These are phyloP conservation scores for Anthopleura xanthogrammica DNA, from an alignment of 92 coral and sea anemone species.

Conservation along the genomic window DNA sequence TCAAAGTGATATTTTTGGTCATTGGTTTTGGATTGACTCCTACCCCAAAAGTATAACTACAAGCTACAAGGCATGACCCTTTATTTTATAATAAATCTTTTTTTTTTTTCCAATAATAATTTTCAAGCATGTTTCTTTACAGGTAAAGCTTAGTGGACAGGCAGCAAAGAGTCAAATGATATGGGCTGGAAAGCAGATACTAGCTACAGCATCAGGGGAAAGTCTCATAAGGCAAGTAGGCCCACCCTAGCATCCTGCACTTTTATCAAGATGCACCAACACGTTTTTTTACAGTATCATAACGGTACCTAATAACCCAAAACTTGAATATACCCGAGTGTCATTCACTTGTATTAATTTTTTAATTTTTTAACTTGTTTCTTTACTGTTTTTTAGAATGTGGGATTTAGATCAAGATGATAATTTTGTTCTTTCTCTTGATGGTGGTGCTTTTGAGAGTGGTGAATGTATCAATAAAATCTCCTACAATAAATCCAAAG, in stretches of 20 bases:
- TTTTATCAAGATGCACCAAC: no score
- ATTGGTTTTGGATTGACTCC: no score
- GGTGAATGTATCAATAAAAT: slow-evolving; percentile 90
- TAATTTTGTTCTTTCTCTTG: slow-evolving; percentile 82
- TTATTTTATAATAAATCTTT: no score
- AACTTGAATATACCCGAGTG: no score
- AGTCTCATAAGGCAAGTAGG: slow-evolving; percentile 72
- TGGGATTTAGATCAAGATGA: slow-evolving; percentile 91
- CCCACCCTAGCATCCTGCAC: no score
- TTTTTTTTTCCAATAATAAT: neutral
- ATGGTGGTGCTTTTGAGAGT: slow-evolving; percentile 77
- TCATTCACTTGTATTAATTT: neutral
- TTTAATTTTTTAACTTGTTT: neutral
- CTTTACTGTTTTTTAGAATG: slow-evolving; percentile 52
- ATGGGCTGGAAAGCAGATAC: slow-evolving; percentile 94
- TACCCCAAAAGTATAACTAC: no score
- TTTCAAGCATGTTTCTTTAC: neutral
- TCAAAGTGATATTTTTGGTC: no score
- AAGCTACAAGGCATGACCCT: no score
- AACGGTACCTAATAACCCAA: no score
- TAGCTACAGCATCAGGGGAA: slow-evolving; percentile 96
- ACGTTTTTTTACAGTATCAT: no score
- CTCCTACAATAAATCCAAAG: slow-evolving; percentile 84
- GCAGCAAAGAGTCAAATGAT: slow-evolving; percentile 79
- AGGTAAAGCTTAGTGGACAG: slow-evolving; percentile 94